Conservation (phyloP, 2,113 vertebrate species). For the Oryzias curvinotus region DNA sequence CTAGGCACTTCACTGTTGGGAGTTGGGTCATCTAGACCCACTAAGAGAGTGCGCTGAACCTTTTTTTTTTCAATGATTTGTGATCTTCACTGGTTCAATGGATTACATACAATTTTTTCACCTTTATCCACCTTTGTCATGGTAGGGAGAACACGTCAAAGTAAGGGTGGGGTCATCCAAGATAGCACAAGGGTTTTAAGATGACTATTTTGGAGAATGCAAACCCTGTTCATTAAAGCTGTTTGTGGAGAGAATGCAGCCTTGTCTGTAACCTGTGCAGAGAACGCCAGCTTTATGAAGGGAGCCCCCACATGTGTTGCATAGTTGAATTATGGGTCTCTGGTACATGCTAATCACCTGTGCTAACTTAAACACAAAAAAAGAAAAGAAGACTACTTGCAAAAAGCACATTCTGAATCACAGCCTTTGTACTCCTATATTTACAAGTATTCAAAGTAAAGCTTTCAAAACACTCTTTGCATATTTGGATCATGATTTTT, state of each 20-base stretch:
- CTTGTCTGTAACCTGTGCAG: constrained; percentile 49
- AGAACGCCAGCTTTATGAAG: constrained; percentile 78
- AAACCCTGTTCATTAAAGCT: constrained; percentile 41
- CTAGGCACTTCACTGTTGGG: too few species aligned
- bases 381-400: constrained; percentile 69
- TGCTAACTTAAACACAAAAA: constrained; percentile 24
- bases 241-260: constrained; percentile 89
- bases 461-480: constrained; percentile 98
- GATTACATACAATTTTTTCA: too few species aligned
- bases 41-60: too few species aligned
- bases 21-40: too few species aligned
- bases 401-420: constrained; percentile 90
- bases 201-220: neutral
- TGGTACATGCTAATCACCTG: constrained; percentile 80
- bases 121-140: too few species aligned
- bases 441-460: constrained; percentile 98
- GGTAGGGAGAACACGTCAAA: too few species aligned
- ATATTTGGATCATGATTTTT: constrained; percentile 94
- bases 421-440: constrained; percentile 83
- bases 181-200: too few species aligned
- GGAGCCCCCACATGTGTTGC: constrained; percentile 91
- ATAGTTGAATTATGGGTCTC: constrained; percentile 94
- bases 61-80: too few species aligned
- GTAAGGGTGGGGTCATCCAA: too few species aligned
- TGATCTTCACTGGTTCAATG: too few species aligned